Evolutionary conservation across 2,113 vertebrate genomes (phyloP).

Genomic region (Sprattus sprattus): DNA sequence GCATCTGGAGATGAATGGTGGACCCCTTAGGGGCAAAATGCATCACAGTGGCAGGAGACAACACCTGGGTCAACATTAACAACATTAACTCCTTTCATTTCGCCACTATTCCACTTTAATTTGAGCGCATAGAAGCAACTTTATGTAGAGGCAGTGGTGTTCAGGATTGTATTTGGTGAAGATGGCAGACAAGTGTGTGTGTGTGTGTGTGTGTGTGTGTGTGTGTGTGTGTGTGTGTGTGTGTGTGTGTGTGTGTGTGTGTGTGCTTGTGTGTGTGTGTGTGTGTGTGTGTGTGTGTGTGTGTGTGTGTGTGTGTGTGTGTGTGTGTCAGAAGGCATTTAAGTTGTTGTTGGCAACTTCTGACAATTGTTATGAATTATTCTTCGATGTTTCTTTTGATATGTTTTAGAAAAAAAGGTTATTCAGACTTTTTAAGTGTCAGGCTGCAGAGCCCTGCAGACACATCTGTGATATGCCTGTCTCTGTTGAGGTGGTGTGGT

Average conservation of each 20-base stretch:
- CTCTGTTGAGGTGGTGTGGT: constrained; percentile 5
- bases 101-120: neutral
- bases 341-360: neutral
- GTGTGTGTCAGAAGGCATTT: neutral
- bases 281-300: neutral
- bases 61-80: neutral
- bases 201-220: neutral
- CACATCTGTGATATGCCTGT: neutral
- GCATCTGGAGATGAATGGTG: neutral
- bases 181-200: neutral
- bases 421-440: neutral
- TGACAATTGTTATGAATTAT: neutral
- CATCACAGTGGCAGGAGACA: neutral
- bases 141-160: neutral
- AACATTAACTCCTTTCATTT: neutral
- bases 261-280: neutral
- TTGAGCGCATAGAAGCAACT: neutral
- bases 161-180: neutral
- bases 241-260: too few species aligned
- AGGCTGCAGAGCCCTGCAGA: neutral
- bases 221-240: too few species aligned
- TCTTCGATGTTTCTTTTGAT: too few species aligned
- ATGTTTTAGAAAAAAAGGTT: neutral
- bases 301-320: neutral
- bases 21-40: neutral